phyloP scores from a whole-genome alignment of 2,113 vertebrate genomes.

The Trematocara marginatum region DNA sequence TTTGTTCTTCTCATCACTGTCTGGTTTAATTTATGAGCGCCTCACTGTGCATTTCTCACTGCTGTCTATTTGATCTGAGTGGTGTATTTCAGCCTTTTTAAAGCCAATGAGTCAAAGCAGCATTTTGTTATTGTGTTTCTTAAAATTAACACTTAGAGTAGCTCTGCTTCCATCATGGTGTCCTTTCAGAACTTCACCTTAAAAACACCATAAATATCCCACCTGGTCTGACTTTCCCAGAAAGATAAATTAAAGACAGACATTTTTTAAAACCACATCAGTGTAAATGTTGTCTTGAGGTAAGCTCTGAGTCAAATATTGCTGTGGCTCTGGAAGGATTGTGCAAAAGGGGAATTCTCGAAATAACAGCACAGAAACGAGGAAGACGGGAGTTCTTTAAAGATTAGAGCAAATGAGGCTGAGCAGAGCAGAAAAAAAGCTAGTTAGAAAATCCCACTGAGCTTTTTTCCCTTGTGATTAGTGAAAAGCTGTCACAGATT shows the following conservation, averaged over 20 bases:
- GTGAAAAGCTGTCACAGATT: conserved; percentile 4
- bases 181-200: background rate
- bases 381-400: conserved; percentile 24
- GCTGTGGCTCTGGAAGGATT: background rate
- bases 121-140: background rate
- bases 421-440: conserved; percentile 5
- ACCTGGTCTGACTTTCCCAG: background rate
- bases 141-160: background rate
- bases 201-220: background rate
- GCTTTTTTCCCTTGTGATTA: conserved; percentile 21
- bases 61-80: background rate
- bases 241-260: background rate
- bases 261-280: background rate
- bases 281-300: background rate
- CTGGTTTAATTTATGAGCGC: background rate
- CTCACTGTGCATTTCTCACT: background rate
- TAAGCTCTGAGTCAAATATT: background rate
- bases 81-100: background rate
- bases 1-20: background rate
- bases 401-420: conserved; percentile 38
- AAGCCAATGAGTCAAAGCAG: background rate
- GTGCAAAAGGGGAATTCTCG: background rate
- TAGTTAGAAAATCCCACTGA: background rate
- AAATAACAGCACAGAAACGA: conserved; percentile 11
- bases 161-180: background rate